These are phyloP conservation scores for Cepaea hortensis DNA, from an alignment of 2,888 invertebrate genomes.

Conservation along the genomic window DNA sequence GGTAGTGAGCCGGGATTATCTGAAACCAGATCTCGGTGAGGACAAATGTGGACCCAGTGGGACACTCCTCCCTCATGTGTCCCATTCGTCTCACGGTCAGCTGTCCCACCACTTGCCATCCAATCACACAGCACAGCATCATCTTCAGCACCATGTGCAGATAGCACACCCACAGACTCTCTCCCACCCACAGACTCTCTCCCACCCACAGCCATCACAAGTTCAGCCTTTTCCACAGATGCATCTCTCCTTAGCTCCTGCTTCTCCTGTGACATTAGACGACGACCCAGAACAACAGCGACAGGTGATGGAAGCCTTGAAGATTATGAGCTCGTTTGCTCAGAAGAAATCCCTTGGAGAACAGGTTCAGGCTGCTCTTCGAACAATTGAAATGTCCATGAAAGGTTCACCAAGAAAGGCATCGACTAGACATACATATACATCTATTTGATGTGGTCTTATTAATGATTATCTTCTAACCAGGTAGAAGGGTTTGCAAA, in stretches of 20 bases:
- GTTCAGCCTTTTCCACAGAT: background rate
- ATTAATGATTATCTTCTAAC: background rate
- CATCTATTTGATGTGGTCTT: background rate
- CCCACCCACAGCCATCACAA: conserved; percentile 19
- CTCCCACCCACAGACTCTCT: background rate
- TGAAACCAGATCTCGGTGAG: conserved; percentile 30
- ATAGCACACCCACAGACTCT: background rate
- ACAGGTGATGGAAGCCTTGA: conserved; percentile 45
- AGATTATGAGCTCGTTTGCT: conserved; percentile 46
- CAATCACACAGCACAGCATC: background rate
- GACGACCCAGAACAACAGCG: conserved; percentile 41
- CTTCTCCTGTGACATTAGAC: conserved; percentile 14
- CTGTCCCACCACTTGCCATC: conserved; percentile 6
- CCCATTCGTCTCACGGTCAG: conserved; percentile 25
- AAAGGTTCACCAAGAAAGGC: conserved; percentile 18
- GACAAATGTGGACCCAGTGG: background rate
- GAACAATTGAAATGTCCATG: conserved; percentile 46
- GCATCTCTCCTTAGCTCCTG: background rate
- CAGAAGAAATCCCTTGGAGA: conserved; percentile 40
- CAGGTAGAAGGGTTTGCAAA: background rate
- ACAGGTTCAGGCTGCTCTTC: conserved; percentile 40
- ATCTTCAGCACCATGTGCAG: conserved; percentile 32
- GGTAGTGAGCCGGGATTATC: conserved; percentile 5
- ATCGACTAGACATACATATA: conserved; percentile 27
- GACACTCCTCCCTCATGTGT: background rate